A percentile compares a stretch with the other conserved stretches of the same genome.
These are phyloP conservation scores for Malurus elegans DNA, from an alignment of 2,113 vertebrate genomes.

Conservation along the genomic window DNA sequence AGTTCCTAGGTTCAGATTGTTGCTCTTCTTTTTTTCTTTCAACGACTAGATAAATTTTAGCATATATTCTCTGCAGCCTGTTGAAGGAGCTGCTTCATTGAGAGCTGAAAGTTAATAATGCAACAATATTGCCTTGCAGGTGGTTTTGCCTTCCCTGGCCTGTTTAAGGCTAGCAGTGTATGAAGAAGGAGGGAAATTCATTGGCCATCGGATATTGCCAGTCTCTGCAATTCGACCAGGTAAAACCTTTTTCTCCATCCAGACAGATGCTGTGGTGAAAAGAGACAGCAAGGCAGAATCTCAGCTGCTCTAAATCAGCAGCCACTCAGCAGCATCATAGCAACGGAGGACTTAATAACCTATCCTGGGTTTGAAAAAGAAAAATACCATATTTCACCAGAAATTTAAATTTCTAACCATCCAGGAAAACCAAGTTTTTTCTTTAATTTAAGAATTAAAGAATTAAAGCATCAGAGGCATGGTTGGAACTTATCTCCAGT, in stretches of 20 bases:
- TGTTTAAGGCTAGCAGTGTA: slow-evolving; percentile 93
- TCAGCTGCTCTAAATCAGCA: not conserved
- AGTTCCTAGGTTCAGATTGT: not conserved
- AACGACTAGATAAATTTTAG: not conserved
- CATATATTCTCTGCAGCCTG: fast-evolving
- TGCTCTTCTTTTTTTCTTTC: not conserved
- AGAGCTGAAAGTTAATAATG: not conserved
- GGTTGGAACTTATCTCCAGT: not conserved
- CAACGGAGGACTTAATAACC: not conserved
- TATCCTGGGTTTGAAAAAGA: not conserved
- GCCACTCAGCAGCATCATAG: not conserved
- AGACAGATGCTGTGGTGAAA: not conserved
- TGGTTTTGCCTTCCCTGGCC: slow-evolving; percentile 91
- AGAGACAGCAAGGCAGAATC: not conserved
- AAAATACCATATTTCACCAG: not conserved
- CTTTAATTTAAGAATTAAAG: no score
- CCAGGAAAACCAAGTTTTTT: not conserved
- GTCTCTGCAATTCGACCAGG: slow-evolving; percentile 95
- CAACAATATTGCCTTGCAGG: slow-evolving; percentile 66
- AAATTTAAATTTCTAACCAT: not conserved
- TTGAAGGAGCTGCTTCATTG: not conserved
- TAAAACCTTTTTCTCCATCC: slow-evolving; percentile 29
- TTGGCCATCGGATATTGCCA: slow-evolving; percentile 93
- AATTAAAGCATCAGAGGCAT: not conserved
- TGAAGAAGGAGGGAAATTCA: slow-evolving; percentile 97